Base-by-base conservation (phyloP, 2,113 vertebrate genomes). In the Sula dactylatra region DNA sequence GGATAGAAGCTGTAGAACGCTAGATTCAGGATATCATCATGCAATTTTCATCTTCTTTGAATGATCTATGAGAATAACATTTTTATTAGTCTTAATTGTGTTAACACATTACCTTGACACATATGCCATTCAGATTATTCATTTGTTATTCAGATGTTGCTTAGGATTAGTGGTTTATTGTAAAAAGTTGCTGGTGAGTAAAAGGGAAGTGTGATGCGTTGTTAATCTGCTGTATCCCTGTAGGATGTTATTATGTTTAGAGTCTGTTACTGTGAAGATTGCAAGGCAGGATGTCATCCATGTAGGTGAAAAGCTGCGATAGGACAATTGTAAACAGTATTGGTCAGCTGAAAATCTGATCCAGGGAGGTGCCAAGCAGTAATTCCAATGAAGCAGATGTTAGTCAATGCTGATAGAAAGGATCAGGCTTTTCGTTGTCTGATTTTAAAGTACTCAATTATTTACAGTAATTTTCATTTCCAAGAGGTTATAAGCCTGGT, bases 201-300 rank as follows among this genome's bases (percentile, higher is more conserved):
- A 91, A 92, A 86, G 94, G 97, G 96, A 97, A 97, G 80, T 56
- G 42, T 77, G 73, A 84, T 66, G 84, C 69, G 92, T 76, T 95
- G 61, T 82, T 94, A 56, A 93, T 87, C 91, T 49, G 6, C 86
- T 45, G 71, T 90, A 73, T 90, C 84, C 74, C 92, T 3, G 1
- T 59, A 86, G 88, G 93, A 92, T 87, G 59, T 24, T 62, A 77
- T 90, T 93, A 80, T 94, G 93, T 96, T 97, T 97, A 84, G 93
- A 96, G 85, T 77, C 86, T 96, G 96, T 72, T 80, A 1, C 62
- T 93, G 95, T 96, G 91, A 89, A 96, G 97, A 97, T 86, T 97
- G 86, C 58, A 65, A 88, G 93, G 47, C 93, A 95, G 94, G 95
- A 96, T 96, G 89, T 86, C 72, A 81, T 17, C 40, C 66, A 67